Conservation (phyloP, 1,140 invertebrate genomes). For the Zaprionus gabonicus region DNA sequence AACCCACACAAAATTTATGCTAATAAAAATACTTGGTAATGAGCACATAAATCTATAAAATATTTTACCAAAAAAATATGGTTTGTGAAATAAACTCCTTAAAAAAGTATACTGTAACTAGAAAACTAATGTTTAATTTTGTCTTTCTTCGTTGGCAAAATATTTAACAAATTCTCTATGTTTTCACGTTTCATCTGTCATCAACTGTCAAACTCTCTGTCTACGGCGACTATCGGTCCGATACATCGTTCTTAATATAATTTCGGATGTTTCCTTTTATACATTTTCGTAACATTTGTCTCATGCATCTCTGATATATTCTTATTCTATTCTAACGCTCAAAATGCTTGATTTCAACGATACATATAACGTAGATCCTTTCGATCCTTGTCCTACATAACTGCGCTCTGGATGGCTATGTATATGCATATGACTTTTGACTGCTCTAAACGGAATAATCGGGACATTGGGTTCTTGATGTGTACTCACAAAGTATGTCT, state of each 20-base stretch:
- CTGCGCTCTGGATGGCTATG: slow-evolving; percentile 17
- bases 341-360: slow-evolving; percentile 22
- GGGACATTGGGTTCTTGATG: background rate
- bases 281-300: slow-evolving; percentile 27
- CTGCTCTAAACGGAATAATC: slow-evolving; percentile 16
- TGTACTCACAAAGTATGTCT: slow-evolving; percentile 9
- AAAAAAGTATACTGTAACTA: slow-evolving; percentile 56
- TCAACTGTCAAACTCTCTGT: slow-evolving; percentile 31
- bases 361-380: slow-evolving; percentile 7
- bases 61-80: slow-evolving; percentile 50
- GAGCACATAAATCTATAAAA: slow-evolving; percentile 53
- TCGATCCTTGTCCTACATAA: slow-evolving; percentile 14
- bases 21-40: slow-evolving; percentile 58
- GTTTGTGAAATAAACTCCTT: slow-evolving; percentile 47
- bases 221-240: slow-evolving; percentile 20
- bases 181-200: slow-evolving; percentile 16
- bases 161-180: slow-evolving; percentile 71
- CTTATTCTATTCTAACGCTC: slow-evolving; percentile 32
- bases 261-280: slow-evolving; percentile 22
- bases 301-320: slow-evolving; percentile 34
- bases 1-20: slow-evolving; percentile 43
- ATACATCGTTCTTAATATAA: slow-evolving; percentile 47
- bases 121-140: slow-evolving; percentile 54
- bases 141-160: slow-evolving; percentile 60
- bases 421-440: slow-evolving; percentile 15